phyloP scores from a whole-genome alignment of 2,888 invertebrate species.

The Luperina testacea region DNA sequence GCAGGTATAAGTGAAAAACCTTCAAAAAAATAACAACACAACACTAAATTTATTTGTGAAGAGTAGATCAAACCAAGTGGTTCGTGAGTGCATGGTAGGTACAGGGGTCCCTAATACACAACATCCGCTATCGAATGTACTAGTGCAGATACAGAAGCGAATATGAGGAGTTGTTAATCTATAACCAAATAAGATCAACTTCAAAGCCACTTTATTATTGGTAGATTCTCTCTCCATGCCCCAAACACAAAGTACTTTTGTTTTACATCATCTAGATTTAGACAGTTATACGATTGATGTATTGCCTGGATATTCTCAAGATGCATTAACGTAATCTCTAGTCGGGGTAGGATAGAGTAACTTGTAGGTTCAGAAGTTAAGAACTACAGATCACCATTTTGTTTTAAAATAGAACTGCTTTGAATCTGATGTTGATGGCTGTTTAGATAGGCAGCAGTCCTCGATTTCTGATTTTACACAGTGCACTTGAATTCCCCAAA shows the following conservation, averaged over 20 bases:
- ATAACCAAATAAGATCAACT: slow-evolving; percentile 27
- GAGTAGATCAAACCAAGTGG: background rate
- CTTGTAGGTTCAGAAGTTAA: slow-evolving; percentile 24
- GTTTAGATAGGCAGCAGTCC: slow-evolving; percentile 1
- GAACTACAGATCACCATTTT: slow-evolving; percentile 2
- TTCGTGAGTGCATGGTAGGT: background rate
- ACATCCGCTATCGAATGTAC: slow-evolving; percentile 24
- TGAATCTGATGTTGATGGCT: background rate
- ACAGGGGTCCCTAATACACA: slow-evolving; percentile 12
- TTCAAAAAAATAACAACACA: too few relatives aligned
- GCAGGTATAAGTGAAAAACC: background rate
- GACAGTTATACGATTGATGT: slow-evolving; percentile 56
- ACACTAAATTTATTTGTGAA: background rate
- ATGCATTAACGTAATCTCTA: slow-evolving; percentile 68
- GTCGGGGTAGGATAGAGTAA: slow-evolving; percentile 30
- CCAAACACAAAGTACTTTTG: slow-evolving; percentile 40
- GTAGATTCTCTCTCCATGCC: slow-evolving; percentile 20
- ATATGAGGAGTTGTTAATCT: slow-evolving; percentile 12
- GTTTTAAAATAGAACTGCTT: slow-evolving; percentile 10
- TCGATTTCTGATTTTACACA: slow-evolving; percentile 6
- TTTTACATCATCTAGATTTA: slow-evolving; percentile 61
- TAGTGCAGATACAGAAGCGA: slow-evolving; percentile 12
- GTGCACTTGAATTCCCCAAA: background rate
- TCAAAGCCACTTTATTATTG: slow-evolving; percentile 39
- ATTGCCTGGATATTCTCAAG: slow-evolving; percentile 73